phyloP scores from a whole-genome alignment of 2,113 vertebrate species.

The Pyrgilauda ruficollis region DNA sequence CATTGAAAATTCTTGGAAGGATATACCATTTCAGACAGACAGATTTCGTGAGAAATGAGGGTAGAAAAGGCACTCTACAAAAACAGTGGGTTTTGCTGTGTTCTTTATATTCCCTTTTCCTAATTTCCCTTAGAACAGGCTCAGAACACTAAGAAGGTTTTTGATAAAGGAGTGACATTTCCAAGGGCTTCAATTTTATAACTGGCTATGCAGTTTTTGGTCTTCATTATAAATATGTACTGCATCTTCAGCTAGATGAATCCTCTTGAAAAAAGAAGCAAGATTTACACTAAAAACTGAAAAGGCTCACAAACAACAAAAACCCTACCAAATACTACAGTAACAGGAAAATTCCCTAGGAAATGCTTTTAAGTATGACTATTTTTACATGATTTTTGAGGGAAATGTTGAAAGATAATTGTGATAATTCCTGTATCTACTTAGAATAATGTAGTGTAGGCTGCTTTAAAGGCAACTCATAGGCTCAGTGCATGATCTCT shows the following conservation, averaged over 20 bases:
- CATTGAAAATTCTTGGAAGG: not conserved
- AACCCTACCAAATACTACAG: not conserved
- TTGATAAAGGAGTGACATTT: not conserved
- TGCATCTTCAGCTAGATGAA: not conserved
- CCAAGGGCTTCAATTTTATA: not conserved
- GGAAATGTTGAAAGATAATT: not conserved
- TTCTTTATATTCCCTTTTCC: not conserved
- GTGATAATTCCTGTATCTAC: not conserved
- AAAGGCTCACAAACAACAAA: not conserved
- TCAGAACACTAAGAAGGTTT: not conserved
- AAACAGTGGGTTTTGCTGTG: not conserved
- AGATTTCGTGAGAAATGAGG: not conserved
- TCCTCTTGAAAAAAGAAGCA: not conserved
- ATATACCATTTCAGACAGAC: not conserved
- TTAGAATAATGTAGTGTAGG: not conserved
- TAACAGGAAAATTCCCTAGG: not conserved
- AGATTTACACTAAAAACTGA: not conserved
- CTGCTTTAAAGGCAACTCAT: not conserved
- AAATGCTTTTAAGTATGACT: not conserved
- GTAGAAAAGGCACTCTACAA: not conserved
- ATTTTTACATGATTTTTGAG: not conserved
- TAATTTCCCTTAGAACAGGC: not conserved
- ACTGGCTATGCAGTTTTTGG: not conserved
- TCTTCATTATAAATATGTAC: not conserved
- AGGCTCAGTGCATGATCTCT: not conserved